phyloP scores from a whole-genome alignment of 2,797 vertebrate genomes.

The Sebastes steindachneri region DNA sequence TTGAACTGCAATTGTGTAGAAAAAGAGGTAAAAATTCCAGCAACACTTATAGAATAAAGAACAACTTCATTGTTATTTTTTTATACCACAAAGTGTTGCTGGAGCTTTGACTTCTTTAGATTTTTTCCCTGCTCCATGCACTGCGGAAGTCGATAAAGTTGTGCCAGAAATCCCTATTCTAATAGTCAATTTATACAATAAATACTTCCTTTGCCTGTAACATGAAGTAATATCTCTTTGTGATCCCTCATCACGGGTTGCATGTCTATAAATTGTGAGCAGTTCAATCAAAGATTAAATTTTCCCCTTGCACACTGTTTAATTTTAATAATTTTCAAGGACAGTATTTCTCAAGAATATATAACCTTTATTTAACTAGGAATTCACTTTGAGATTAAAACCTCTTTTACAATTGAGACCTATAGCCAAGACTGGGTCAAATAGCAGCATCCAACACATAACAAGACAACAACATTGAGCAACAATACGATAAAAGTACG shows the following conservation, averaged over 20 bases:
- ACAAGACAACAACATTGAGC: too few relatives aligned
- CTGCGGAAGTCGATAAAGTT: not conserved
- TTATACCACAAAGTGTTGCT: not conserved
- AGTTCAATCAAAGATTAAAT: not conserved
- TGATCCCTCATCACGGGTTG: not conserved
- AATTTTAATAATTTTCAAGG: not conserved
- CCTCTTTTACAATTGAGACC: too few relatives aligned
- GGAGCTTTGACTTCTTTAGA: not conserved
- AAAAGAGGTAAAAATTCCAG: not conserved
- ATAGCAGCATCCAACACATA: too few relatives aligned
- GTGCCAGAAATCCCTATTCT: not conserved
- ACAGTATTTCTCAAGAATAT: not conserved
- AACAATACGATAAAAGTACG: too few relatives aligned
- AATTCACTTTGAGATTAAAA: accelerated
- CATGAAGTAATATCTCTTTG: not conserved
- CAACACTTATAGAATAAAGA: not conserved
- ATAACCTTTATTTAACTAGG: too few relatives aligned
- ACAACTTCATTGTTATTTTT: not conserved
- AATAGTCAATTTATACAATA: not conserved
- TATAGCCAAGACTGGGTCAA: too few relatives aligned
- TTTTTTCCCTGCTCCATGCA: too few relatives aligned
- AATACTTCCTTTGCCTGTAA: not conserved
- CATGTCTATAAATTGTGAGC: not conserved
- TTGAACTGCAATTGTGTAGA: not conserved
- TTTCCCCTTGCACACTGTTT: not conserved